A percentile compares a stretch with the other conserved stretches of the same genome.
These are phyloP conservation scores for Sebastes taczanowskii DNA, from an alignment of 2,797 vertebrate species.

Conservation along the genomic window DNA sequence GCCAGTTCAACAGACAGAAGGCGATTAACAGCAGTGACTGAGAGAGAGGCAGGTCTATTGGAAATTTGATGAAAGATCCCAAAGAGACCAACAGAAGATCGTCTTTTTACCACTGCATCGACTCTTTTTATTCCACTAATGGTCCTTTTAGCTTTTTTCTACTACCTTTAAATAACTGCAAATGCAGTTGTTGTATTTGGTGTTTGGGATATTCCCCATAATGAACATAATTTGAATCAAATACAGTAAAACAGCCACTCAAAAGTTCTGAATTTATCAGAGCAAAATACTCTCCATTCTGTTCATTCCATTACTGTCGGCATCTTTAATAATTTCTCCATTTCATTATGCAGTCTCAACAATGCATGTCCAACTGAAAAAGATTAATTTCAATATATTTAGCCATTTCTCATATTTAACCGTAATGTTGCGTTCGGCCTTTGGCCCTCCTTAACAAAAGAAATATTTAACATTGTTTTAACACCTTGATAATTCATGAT, in stretches of 20 bases:
- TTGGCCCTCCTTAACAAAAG: not conserved
- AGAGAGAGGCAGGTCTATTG: not conserved
- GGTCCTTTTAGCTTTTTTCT: not conserved
- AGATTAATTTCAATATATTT: not conserved
- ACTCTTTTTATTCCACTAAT: not conserved
- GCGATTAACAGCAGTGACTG: not conserved
- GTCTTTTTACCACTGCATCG: not conserved
- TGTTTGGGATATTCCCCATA: not conserved
- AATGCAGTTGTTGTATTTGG: not conserved
- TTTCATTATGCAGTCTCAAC: not conserved
- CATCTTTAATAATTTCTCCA: not conserved
- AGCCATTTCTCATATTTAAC: not conserved
- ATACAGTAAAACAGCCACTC: not conserved
- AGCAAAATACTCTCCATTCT: not conserved
- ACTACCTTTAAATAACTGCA: not conserved
- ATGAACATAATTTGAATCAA: not conserved
- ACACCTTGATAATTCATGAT: not conserved
- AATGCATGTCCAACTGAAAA: not conserved
- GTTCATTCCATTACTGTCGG: not conserved
- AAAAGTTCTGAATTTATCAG: not conserved
- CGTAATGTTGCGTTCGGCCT: not conserved
- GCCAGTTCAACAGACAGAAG: not conserved
- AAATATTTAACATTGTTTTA: not conserved
- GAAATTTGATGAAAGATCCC: constrained; percentile 43
- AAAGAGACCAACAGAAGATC: constrained; percentile 12